phyloP scores from a whole-genome alignment of 2,113 vertebrate species.

The Perognathus longimembris region DNA sequence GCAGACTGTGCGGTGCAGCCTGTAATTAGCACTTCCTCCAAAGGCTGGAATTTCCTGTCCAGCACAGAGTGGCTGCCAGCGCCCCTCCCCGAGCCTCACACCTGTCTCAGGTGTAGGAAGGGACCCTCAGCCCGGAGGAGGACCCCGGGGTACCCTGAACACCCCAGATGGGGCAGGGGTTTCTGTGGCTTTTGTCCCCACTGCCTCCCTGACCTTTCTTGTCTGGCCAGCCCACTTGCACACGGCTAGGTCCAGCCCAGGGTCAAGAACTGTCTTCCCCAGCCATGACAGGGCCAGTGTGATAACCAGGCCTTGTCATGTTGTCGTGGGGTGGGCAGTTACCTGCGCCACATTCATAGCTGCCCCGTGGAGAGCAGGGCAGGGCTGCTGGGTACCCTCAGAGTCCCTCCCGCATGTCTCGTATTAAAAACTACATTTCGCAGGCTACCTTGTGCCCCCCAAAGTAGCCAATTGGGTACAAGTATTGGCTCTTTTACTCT shows the following conservation, averaged over 20 bases:
- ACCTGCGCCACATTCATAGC: not conserved
- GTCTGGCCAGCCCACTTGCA: not conserved
- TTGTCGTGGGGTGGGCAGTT: not conserved
- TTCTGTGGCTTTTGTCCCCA: not conserved
- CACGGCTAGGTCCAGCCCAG: not conserved
- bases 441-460: not conserved
- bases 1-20: constrained; percentile 27
- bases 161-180: not conserved
- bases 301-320: not conserved
- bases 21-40: constrained; percentile 62
- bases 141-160: not conserved
- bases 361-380: not conserved
- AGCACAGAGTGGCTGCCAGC: not conserved
- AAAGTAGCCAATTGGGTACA: not conserved
- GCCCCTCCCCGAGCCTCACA: not conserved
- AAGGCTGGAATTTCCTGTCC: not conserved
- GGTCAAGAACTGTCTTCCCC: too few relatives aligned
- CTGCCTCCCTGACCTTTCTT: not conserved
- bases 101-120: not conserved
- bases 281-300: not conserved
- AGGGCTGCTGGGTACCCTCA: not conserved
- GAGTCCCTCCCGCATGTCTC: not conserved
- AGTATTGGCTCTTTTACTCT: not conserved
- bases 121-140: not conserved
- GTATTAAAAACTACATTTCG: not conserved